Conservation (phyloP, 2,888 invertebrate species). For the Drosophila siamana region DNA sequence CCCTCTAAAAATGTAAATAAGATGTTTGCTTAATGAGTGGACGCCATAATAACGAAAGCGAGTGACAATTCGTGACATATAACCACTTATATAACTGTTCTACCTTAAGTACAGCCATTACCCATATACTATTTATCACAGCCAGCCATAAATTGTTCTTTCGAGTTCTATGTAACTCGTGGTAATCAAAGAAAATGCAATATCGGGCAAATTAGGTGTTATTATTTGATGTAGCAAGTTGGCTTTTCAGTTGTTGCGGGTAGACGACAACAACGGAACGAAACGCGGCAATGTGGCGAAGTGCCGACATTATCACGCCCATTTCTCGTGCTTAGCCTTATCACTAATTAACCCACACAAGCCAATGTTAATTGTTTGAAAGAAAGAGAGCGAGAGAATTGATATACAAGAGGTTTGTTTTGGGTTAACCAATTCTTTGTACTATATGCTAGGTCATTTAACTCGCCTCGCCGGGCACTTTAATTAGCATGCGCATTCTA, state of each 20-base stretch:
- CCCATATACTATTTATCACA: conserved; percentile 21
- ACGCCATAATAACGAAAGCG: conserved; percentile 8
- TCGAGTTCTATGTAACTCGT: conserved; percentile 8
- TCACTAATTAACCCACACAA: conserved; percentile 52
- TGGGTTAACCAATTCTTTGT: conserved; percentile 19
- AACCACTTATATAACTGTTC: conserved; percentile 6
- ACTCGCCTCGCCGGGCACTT: conserved; percentile 48
- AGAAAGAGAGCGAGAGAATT: neutral
- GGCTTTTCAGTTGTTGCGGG: conserved; percentile 24
- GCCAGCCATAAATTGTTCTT: conserved; percentile 1
- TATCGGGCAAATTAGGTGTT: conserved; percentile 14
- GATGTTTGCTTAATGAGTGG: neutral
- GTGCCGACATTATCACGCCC: conserved; percentile 45
- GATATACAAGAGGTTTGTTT: neutral
- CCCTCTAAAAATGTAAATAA: neutral
- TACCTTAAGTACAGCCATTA: conserved; percentile 4
- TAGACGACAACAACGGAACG: conserved; percentile 14
- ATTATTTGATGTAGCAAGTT: conserved; percentile 7
- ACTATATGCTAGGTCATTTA: conserved; percentile 64
- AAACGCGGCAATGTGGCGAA: conserved; percentile 10
- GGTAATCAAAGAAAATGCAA: conserved; percentile 26
- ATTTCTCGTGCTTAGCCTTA: conserved; percentile 42
- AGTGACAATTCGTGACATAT: conserved; percentile 20
- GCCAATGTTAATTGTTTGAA: conserved; percentile 25
- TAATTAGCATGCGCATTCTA: conserved; percentile 67